Base-by-base conservation (phyloP, 92 coral and sea anemone genomes). In the Zoanthus sansibaricus region DNA sequence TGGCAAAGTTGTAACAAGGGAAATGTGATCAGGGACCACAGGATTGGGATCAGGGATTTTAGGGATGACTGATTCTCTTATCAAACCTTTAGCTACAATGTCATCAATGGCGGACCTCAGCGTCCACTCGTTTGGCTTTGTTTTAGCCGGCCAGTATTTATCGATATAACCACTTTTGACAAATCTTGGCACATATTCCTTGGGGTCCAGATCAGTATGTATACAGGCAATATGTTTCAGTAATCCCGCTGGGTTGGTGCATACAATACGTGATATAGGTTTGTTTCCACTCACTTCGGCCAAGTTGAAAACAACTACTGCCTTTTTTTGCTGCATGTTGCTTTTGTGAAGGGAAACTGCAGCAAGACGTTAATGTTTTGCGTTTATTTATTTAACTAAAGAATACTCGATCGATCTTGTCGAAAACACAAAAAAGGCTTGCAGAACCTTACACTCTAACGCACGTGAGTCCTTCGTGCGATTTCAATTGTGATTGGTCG, bases 51-150 rank as follows among this genome's bases (percentile, higher is more conserved):
- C 25, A 25, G 25, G 25, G 0, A 25, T 25, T 25, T 25, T 25
- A 25, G 99, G 99, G 33, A 97, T 85, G 33, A 95, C 96, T 0
- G 99, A 96, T 84, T 97, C 99, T 32, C 99, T 90, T 30, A 97
- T 92, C 67, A 97, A 91, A 12, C 99, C 99, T 84, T 93, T 97
- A 64, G 88, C 74, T 1, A 95, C 98, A 72, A 97, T 93, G 83
- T 97, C 99, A 45, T 95, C 99, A 49, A 97, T 89, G 9, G 99
- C 99, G 14, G 98, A 94, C 49, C 99, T 92, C 31, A 97, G 79
- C 6, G 99, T 97, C 99, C 99, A 97, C 56, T 97, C 99, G 71
- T 97, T 97, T 1, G 99, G 97, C 76, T 92, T 92, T 16, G 99
- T 95, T 20, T 94, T 94, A 7, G 99, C 93, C 4, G 99, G 99